Percentiles rank a stretch among this genome's conserved stretches.
phyloP scores from a whole-genome alignment of 2,888 invertebrate species.

The Platypus cylindrus region DNA sequence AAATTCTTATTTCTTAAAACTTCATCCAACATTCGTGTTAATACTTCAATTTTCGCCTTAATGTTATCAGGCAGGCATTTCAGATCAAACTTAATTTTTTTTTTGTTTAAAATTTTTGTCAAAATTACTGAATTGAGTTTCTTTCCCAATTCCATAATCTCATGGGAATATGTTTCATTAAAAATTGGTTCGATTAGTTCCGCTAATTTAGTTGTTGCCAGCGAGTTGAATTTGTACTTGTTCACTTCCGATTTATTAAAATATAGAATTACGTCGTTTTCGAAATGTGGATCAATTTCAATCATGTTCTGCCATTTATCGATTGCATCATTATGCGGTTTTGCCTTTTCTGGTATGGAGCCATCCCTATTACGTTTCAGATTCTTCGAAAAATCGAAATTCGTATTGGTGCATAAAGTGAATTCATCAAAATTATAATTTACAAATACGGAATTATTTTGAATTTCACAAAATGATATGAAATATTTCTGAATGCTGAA shows the following conservation, averaged over 20 bases:
- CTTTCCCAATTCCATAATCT: too few relatives aligned
- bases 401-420: slow-evolving; percentile 14
- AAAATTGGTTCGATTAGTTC: not conserved
- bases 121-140: too few relatives aligned
- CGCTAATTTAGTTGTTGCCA: not conserved
- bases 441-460: slow-evolving; percentile 7
- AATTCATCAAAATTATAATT: slow-evolving; percentile 8
- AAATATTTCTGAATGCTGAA: slow-evolving; percentile 14
- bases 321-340: slow-evolving; percentile 1
- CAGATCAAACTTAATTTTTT: slow-evolving; percentile 2
- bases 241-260: not conserved
- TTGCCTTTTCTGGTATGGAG: not conserved
- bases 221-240: not conserved
- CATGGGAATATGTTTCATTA: too few relatives aligned
- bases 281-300: not conserved
- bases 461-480: slow-evolving; percentile 14
- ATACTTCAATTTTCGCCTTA: too few relatives aligned
- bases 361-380: slow-evolving; percentile 2
- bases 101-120: not conserved
- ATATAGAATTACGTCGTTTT: not conserved
- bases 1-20: too few relatives aligned
- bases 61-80: too few relatives aligned
- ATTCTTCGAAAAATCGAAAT: slow-evolving; percentile 4
- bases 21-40: too few relatives aligned
- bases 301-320: slow-evolving; percentile 1